Base-by-base conservation (phyloP, 2,888 invertebrate genomes). In the Ochropleura leucogaster region DNA sequence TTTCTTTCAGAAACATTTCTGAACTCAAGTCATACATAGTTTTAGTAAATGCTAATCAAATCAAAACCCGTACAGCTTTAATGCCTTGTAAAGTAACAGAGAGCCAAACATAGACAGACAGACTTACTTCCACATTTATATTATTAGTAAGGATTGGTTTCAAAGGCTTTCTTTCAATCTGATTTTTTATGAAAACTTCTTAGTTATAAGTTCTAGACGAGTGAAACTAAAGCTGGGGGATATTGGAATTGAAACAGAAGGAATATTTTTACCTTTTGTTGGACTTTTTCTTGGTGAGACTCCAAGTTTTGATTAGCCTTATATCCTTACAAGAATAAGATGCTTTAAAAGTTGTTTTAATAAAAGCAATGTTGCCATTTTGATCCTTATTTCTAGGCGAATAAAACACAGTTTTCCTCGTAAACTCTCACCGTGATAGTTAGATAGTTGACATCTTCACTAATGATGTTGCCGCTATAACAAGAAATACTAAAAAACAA, bases 251-350 rank as follows among this genome's bases (percentile, higher is more conserved):
- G 57, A 55, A 65, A 30, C 20, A 47, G 40, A 79, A 64, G 49
- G 47, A 42, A 51, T 62, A 59, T 30, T 67, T 47, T 47, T 67
- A 46, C 63, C 14, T 59, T 60, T 42, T 44, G 42, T 62, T 62
- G 60, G n/a, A 44, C 0, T 62, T 62, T 62, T 64, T 74, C 67
- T 74, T 60, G 59, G 67, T 47, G 6, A 47, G 51, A 74, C 59
- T 64, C 20, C 78, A 78, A 78, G 81, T 80, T 78, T 64, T 68
- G 59, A 78, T 74, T 47, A 80, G 30, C 55, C 51, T n/a, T 2
- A 59, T 74, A 63, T 80, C 16, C 46, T 46, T 46, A 18, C 59
- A 57, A 40, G 8, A 77, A 44, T 14, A n/a, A 62, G 40, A 3
- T 57, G 49, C 12, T 64, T 42, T 16, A 60, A 68, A 30, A 8